phyloP scores from a whole-genome alignment of 2,113 vertebrate genomes.

The Pygoscelis antarcticus region DNA sequence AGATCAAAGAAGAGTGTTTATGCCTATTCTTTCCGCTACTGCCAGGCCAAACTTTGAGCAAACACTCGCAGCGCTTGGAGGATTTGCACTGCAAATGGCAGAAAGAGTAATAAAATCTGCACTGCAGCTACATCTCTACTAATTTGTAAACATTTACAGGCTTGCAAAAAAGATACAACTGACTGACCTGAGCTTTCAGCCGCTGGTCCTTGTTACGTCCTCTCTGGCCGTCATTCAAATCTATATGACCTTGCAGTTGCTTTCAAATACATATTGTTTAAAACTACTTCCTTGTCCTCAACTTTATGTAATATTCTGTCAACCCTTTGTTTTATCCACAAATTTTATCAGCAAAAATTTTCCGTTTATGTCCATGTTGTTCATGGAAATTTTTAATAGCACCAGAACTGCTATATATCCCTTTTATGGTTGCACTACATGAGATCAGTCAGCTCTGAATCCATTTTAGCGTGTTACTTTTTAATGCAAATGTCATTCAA shows the following conservation, averaged over 20 bases:
- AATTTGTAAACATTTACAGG: neutral
- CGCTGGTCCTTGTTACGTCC: neutral
- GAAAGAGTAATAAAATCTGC: neutral
- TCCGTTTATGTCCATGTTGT: neutral
- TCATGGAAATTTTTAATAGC: neutral
- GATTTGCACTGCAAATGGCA: neutral
- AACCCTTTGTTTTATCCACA: neutral
- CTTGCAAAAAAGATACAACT: neutral
- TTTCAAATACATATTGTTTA: neutral
- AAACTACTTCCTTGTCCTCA: neutral
- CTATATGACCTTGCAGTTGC: neutral
- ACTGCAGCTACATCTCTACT: neutral
- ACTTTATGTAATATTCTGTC: neutral
- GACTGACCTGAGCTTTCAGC: neutral
- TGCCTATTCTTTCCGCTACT: neutral
- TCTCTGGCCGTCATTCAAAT: neutral
- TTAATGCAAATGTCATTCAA: constrained; percentile 28
- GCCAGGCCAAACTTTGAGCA: neutral
- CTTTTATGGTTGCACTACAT: neutral
- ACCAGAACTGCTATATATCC: neutral
- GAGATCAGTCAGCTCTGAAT: constrained; percentile 17
- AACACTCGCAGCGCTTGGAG: neutral
- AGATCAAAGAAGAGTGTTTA: neutral
- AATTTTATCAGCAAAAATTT: neutral
- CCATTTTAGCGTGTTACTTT: neutral